phyloP scores from a whole-genome alignment of 2,113 vertebrate genomes.

The Aspiorhynchus laticeps region DNA sequence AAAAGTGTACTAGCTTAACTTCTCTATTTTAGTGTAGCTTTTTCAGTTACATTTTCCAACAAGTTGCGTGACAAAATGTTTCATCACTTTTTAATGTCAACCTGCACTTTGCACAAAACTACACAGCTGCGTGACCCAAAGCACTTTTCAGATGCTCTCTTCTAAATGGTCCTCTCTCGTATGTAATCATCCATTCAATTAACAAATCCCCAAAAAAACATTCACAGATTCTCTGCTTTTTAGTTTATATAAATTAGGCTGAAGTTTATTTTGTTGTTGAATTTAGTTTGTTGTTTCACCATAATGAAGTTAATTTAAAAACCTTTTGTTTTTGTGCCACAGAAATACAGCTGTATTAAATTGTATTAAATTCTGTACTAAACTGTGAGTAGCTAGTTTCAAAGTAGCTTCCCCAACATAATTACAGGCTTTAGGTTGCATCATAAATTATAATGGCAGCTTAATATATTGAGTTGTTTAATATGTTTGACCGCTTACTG shows the following conservation, averaged over 20 bases:
- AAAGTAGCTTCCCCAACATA: background rate
- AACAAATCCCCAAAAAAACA: background rate
- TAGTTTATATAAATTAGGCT: background rate
- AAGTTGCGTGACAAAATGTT: background rate
- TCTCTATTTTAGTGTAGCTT: background rate
- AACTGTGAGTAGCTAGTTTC: background rate
- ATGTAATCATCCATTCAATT: background rate
- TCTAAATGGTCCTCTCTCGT: background rate
- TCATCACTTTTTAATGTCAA: background rate
- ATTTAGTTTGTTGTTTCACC: background rate
- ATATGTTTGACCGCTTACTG: background rate
- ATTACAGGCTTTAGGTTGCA: slow-evolving; percentile 6
- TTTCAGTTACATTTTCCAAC: background rate
- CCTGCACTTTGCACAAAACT: background rate
- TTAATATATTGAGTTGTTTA: slow-evolving; percentile 6
- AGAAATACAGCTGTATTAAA: background rate
- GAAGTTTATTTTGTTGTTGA: background rate
- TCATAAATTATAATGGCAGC: background rate
- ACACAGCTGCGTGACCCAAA: background rate
- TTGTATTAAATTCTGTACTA: too few relatives aligned
- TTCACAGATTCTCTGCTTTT: background rate
- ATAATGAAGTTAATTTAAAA: background rate
- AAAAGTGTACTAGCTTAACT: background rate
- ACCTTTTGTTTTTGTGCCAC: background rate
- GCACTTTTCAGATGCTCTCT: background rate